phyloP scores from a whole-genome alignment of 2,113 vertebrate species.

The Phoenicopterus ruber region DNA sequence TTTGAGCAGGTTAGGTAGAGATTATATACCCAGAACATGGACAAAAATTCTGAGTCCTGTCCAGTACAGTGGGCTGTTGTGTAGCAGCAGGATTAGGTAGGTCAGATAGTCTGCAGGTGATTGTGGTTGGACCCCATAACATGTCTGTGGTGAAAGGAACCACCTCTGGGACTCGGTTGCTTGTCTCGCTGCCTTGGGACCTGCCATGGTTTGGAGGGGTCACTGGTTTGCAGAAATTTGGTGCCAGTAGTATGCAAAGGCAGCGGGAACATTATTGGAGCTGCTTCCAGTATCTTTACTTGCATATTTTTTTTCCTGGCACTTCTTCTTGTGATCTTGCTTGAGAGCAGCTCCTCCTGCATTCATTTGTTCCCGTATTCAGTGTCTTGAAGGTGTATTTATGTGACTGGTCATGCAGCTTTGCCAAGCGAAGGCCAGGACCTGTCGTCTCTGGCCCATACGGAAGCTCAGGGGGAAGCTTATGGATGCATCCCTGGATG shows the following conservation, averaged over 20 bases:
- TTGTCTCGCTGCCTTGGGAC: not conserved
- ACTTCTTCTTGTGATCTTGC: not conserved
- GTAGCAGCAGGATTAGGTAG: not conserved
- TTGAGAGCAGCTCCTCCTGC: not conserved
- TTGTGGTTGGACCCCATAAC: not conserved
- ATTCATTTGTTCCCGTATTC: not conserved
- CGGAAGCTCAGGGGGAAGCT: not conserved
- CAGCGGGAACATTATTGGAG: not conserved
- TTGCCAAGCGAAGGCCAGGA: not conserved
- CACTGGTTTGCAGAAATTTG: not conserved
- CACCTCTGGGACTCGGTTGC: not conserved
- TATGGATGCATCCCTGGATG: not conserved
- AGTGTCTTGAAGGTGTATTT: not conserved
- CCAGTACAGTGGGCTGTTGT: not conserved
- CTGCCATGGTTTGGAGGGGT: not conserved
- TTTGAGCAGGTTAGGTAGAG: not conserved
- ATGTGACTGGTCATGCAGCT: not conserved
- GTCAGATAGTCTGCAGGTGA: not conserved
- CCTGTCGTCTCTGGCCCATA: not conserved
- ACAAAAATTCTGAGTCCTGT: not conserved
- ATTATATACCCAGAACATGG: not conserved
- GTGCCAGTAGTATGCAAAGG: not conserved
- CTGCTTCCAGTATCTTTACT: not conserved
- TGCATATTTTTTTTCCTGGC: not conserved
- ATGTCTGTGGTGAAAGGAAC: not conserved